These are phyloP conservation scores for Microtus richardsoni DNA, from an alignment of 2,113 vertebrate species.

Conservation along the genomic window DNA sequence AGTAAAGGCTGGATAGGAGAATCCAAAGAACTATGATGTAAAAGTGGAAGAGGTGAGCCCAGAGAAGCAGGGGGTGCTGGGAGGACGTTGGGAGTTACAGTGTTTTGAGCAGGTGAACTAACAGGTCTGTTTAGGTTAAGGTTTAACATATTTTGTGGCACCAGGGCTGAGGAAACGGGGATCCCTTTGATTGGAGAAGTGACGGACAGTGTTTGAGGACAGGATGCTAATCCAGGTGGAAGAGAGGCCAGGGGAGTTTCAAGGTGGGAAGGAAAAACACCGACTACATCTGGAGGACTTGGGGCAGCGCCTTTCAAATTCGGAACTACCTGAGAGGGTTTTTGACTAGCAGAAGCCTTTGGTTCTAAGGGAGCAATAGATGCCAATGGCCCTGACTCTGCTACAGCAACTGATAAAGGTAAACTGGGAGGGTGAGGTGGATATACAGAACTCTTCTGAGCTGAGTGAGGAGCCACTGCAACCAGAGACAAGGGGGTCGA, in stretches of 20 bases:
- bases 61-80: neutral
- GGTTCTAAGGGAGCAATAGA: constrained; percentile 42
- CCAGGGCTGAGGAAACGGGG: constrained; percentile 43
- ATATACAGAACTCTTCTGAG: constrained; percentile 57
- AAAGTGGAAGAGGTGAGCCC: constrained; percentile 25
- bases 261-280: constrained; percentile 36
- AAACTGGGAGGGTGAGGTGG: constrained; percentile 19
- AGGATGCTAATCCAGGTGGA: constrained; percentile 22
- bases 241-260: constrained; percentile 35
- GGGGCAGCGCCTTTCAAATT: constrained; percentile 25
- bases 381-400: constrained; percentile 19
- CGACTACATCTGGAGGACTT: constrained; percentile 9
- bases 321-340: constrained; percentile 7
- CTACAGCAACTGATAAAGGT: neutral
- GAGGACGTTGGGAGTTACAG: neutral
- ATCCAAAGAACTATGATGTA: constrained; percentile 24
- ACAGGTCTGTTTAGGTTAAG: constrained; percentile 35
- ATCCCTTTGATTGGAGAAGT: constrained; percentile 48
- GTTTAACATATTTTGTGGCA: constrained; percentile 48
- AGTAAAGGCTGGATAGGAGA: constrained; percentile 52
- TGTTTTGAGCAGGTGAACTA: constrained; percentile 38
- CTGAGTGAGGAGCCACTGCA: constrained; percentile 74
- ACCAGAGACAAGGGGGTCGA: constrained; percentile 73
- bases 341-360: constrained; percentile 52
- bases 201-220: constrained; percentile 16